Conservation (phyloP, 2,113 vertebrate genomes). For the Chaetura pelagica region DNA sequence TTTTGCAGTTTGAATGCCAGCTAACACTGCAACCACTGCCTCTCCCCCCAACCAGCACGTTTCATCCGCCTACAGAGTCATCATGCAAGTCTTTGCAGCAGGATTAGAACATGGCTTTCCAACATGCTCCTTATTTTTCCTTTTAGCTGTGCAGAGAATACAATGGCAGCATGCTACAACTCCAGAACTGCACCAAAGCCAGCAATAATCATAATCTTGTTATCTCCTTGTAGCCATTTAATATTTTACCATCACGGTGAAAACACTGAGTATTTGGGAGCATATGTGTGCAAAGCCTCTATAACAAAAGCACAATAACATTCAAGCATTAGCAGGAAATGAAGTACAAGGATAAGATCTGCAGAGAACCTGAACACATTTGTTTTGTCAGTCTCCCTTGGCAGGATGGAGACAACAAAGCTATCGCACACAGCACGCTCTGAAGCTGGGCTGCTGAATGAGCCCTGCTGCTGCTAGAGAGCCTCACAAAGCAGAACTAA, state of each 20-base stretch:
- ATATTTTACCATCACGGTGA: constrained; percentile 6
- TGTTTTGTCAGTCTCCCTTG: constrained; percentile 27
- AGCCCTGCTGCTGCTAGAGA: background rate
- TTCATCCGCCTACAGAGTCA: accelerated
- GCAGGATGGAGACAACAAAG: background rate
- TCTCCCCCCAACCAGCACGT: background rate
- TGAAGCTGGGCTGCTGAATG: background rate
- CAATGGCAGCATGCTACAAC: background rate
- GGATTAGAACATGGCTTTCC: background rate
- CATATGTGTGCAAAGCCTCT: background rate
- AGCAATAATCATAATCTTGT: background rate
- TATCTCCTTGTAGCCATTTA: constrained; percentile 6
- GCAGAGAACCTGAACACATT: constrained; percentile 19
- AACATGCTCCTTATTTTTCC: background rate
- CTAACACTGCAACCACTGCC: accelerated
- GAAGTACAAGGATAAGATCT: constrained; percentile 47
- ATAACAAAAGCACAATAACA: background rate
- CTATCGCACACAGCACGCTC: accelerated
- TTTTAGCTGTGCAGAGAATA: background rate
- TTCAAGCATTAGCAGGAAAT: constrained; percentile 40
- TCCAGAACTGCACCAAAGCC: background rate
- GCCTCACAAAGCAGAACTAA: background rate
- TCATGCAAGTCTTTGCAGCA: accelerated
- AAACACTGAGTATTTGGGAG: background rate
- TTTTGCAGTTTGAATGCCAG: background rate